Base-by-base conservation (phyloP, 2,113 vertebrate species). In the Donacobius atricapilla region DNA sequence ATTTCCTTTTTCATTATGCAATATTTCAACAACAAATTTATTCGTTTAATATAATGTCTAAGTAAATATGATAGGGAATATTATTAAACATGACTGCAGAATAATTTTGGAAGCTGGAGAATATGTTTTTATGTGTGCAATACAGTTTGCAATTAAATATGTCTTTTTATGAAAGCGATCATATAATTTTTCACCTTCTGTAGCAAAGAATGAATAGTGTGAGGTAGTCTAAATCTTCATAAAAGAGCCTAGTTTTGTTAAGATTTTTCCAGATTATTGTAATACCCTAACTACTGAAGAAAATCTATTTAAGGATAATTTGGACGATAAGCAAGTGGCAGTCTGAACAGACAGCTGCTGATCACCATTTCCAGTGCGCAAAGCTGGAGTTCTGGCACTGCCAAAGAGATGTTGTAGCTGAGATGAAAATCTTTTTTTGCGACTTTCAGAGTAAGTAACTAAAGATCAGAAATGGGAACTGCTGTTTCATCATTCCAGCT, bases 11-110 rank as follows among this genome's bases (percentile, higher is more conserved):
- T 40, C 71, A 81, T 87, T 83, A 71, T 76, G 75, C 31, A 94
- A 33, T 91, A 84, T 93, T 94, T 96, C 84, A 72, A 86, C 48
- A 91, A 71, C 44, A 86, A 92, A 95, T 96, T 87, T 95, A 96
- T 97, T 95, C 25, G 33, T 93, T 96, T 97, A 94, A 97, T 97
- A 93, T 83, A 60, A 69, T 45, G 10, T 66, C 93, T 91, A 78
- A 89, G 77, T 88, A 87, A 94, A 94, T 89, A 85, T 91, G 75
- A 76, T 69, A 85, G 37, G 18, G 30, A 92, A 50, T 95, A 68
- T 94, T 96, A 94, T 96, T 95, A 93, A 95, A 37, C 58, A 95
- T 96, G 66, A 90, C 40, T 82, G 65, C 44, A 94, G 24, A 86
- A 90, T 86, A 75, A 93, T 84, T 87, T 70, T 93, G 72, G 70